A percentile compares a stretch with the other conserved stretches of the same genome.
These are phyloP conservation scores for Prionace glauca DNA, from an alignment of 2,797 vertebrate species.

Conservation along the genomic window DNA sequence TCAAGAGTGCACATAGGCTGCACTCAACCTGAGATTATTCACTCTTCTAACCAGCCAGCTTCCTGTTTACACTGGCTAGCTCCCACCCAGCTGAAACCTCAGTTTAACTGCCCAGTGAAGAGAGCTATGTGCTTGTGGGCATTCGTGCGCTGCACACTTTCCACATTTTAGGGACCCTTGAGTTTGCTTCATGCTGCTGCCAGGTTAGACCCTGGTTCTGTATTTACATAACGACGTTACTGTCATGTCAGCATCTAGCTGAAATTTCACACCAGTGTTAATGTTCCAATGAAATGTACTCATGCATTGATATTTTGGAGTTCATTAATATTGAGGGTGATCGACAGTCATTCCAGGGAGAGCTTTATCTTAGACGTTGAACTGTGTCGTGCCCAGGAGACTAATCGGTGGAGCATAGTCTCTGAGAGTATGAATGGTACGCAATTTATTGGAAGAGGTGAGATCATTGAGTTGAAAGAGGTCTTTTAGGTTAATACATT, in stretches of 20 bases:
- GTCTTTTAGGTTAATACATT: background rate
- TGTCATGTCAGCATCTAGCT: background rate
- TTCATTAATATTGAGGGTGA: background rate
- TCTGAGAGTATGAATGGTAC: background rate
- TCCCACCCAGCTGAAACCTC: background rate
- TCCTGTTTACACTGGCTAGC: background rate
- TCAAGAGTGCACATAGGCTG: background rate
- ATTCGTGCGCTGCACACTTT: background rate
- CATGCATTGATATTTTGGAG: background rate
- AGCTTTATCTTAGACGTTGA: background rate
- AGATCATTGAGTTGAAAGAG: background rate
- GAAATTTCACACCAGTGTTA: background rate
- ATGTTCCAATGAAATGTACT: background rate
- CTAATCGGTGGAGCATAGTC: background rate
- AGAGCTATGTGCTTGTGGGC: background rate
- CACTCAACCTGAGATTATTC: background rate
- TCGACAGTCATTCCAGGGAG: background rate
- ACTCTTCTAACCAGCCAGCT: background rate
- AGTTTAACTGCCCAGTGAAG: background rate
- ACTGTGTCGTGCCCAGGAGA: background rate
- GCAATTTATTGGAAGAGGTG: background rate
- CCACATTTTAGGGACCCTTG: background rate
- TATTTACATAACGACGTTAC: background rate
- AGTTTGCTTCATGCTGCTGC: background rate
- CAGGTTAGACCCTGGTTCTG: background rate